Percentiles rank a stretch among this genome's conserved stretches.
These are phyloP conservation scores for Aplocera efformata DNA, from an alignment of 2,888 invertebrate species.

Conservation along the genomic window DNA sequence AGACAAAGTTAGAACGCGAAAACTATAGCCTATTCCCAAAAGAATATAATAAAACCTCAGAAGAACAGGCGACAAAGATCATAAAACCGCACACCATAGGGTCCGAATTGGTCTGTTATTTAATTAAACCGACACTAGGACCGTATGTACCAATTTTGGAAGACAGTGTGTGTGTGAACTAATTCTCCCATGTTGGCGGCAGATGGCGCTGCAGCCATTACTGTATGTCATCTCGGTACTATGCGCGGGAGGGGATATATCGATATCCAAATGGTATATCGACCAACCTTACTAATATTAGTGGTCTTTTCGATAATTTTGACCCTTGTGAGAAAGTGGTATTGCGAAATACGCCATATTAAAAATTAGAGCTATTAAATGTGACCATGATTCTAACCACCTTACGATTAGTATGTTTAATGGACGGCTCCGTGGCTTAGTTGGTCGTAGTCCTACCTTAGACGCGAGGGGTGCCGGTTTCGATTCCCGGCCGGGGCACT, in stretches of 20 bases:
- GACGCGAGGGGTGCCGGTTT: too few relatives aligned
- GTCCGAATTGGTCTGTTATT: slow-evolving; percentile 20
- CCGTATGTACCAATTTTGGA: slow-evolving; percentile 34
- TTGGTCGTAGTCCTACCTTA: too few relatives aligned
- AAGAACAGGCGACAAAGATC: neutral
- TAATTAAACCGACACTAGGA: slow-evolving; percentile 19
- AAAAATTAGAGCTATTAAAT: too few relatives aligned
- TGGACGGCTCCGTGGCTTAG: too few relatives aligned
- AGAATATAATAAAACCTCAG: slow-evolving; percentile 3
- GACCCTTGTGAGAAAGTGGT: too few relatives aligned
- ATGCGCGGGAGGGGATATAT: slow-evolving; percentile 31
- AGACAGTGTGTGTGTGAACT: slow-evolving; percentile 53
- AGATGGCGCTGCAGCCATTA: slow-evolving; percentile 70
- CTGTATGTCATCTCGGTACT: slow-evolving; percentile 70
- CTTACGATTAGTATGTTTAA: too few relatives aligned
- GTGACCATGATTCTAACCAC: too few relatives aligned
- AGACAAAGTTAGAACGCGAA: too few relatives aligned
- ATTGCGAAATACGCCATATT: too few relatives aligned
- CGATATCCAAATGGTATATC: slow-evolving; percentile 28
- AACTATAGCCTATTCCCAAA: too few relatives aligned
- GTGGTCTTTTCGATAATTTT: too few relatives aligned
- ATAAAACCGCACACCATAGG: slow-evolving; percentile 11
- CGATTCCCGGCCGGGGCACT: too few relatives aligned
- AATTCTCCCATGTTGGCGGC: slow-evolving; percentile 60
- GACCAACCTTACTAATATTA: neutral